A percentile compares a stretch with the other conserved stretches of the same genome.
These are phyloP conservation scores for Xenops minutus DNA, from an alignment of 2,797 vertebrate species.

Conservation along the genomic window DNA sequence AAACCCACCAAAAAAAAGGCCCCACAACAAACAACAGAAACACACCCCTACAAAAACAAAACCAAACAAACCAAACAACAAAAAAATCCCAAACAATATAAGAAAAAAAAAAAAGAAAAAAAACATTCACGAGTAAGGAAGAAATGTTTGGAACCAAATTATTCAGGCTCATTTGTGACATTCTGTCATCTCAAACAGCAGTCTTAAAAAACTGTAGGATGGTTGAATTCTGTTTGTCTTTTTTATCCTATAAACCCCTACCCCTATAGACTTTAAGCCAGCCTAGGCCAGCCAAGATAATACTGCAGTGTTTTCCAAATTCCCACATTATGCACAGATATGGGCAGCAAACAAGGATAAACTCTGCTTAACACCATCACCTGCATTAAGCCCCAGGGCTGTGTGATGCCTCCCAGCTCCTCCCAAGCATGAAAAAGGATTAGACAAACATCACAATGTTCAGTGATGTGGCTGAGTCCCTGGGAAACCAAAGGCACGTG, in stretches of 20 bases:
- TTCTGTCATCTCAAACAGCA: not conserved
- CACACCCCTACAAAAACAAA: not conserved
- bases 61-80: not conserved
- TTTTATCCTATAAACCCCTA: not conserved
- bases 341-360: not conserved
- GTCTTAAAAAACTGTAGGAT: not conserved
- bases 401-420: not conserved
- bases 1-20: not conserved
- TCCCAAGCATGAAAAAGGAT: not conserved
- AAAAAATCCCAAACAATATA: not conserved
- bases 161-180: not conserved
- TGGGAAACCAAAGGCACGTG: rapidly evolving
- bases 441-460: not conserved
- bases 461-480: not conserved
- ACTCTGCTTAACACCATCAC: not conserved
- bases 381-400: not conserved
- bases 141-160: not conserved
- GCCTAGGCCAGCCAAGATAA: not conserved
- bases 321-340: not conserved
- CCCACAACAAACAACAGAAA: not conserved
- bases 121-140: not conserved
- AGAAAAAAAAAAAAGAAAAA: not conserved
- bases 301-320: not conserved
- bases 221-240: not conserved
- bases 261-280: not conserved